phyloP scores from a whole-genome alignment of 2,797 vertebrate genomes.

The Okamejei kenojei region DNA sequence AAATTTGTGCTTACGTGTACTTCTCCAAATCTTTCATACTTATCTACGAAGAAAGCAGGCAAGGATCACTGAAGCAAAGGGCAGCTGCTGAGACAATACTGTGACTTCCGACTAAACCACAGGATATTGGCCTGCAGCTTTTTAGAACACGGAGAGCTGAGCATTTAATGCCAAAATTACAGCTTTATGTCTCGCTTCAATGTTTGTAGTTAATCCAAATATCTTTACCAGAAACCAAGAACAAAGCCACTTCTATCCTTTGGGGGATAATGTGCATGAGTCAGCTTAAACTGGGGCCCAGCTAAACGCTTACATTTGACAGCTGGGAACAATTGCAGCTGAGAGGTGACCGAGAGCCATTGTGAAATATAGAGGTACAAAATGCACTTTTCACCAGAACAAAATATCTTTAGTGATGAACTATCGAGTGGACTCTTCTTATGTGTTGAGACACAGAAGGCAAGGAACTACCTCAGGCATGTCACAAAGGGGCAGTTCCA shows the following conservation, averaged over 20 bases:
- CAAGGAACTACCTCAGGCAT: background rate
- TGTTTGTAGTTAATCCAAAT: background rate
- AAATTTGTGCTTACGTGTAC: background rate
- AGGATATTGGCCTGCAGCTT: background rate
- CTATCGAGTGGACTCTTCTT: background rate
- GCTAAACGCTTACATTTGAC: background rate
- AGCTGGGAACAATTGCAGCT: background rate
- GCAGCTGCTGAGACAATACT: background rate
- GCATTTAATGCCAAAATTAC: slow-evolving; percentile 1
- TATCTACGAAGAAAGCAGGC: background rate
- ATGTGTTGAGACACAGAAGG: no score
- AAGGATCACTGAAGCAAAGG: background rate
- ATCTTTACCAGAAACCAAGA: background rate
- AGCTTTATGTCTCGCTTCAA: background rate
- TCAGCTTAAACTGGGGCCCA: background rate
- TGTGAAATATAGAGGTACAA: background rate
- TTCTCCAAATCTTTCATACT: background rate
- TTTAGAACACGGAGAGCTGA: background rate
- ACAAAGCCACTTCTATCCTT: background rate
- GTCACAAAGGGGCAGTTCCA: background rate
- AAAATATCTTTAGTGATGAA: background rate
- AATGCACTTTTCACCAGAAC: background rate
- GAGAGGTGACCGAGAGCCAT: background rate
- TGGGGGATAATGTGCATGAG: background rate
- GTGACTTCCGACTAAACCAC: background rate